Evolutionary conservation across 2,113 vertebrate genomes (phyloP).

Genomic region (Salminus brasiliensis): DNA sequence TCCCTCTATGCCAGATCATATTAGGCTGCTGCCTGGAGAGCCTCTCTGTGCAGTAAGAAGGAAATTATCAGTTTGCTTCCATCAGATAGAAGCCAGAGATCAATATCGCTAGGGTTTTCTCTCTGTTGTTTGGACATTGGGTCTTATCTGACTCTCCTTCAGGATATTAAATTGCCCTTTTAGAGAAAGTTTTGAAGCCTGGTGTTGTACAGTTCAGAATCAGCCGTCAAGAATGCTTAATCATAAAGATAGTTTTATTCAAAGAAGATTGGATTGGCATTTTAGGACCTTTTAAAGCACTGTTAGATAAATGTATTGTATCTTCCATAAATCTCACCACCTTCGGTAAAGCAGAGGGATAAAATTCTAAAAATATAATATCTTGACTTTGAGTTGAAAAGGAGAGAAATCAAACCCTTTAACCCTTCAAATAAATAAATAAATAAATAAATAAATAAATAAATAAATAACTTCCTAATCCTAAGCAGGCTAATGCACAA

Average conservation of each 20-base stretch:
- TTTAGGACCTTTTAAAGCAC: too few relatives aligned
- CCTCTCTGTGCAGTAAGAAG: background rate
- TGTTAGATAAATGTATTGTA: too few relatives aligned
- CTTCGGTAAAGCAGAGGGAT: background rate
- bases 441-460: too few relatives aligned
- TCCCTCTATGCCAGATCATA: background rate
- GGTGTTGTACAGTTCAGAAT: background rate
- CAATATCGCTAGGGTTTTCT: constrained; percentile 22
- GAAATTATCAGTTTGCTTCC: constrained; percentile 10
- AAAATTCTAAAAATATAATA: background rate
- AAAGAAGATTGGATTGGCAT: background rate
- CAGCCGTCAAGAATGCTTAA: background rate
- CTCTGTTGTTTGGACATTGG: constrained; percentile 19
- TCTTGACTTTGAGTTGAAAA: background rate
- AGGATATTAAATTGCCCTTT: constrained; percentile 18
- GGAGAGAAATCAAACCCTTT: background rate
- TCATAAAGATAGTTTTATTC: background rate
- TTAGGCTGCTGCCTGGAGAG: background rate
- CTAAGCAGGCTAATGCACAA: too few relatives aligned
- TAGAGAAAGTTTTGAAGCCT: background rate
- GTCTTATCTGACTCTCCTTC: background rate
- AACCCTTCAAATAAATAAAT: too few relatives aligned
- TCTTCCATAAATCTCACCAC: background rate
- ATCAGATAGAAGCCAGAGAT: constrained; percentile 14
- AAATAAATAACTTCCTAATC: too few relatives aligned